Evolutionary conservation across 37 sponge, comb jelly and placozoan species (phyloP).

Genomic region (Cladorhizidae sp.): DNA sequence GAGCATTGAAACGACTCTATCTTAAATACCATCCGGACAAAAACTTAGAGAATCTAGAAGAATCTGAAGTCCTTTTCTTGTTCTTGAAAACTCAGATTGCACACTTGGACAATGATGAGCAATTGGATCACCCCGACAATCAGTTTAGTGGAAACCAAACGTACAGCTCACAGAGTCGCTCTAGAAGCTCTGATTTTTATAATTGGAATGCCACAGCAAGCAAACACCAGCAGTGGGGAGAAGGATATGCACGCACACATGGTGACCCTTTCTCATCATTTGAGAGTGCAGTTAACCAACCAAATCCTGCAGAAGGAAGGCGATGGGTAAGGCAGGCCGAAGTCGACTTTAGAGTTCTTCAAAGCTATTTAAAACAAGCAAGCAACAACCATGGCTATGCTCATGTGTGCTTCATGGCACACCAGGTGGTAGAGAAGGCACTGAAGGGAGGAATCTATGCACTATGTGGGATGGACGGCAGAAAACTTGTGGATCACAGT

Average conservation of each 20-base stretch:
- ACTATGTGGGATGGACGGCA: slow-evolving; percentile 45
- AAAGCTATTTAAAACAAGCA: background rate
- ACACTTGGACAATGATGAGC: slow-evolving; percentile 3
- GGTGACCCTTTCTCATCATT: background rate
- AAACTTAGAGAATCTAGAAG: slow-evolving; percentile 20
- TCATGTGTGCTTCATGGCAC: slow-evolving; percentile 60
- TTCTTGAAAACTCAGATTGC: slow-evolving; percentile 44
- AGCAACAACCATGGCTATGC: background rate
- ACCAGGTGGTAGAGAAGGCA: slow-evolving; percentile 71
- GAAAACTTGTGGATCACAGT: slow-evolving; percentile 9
- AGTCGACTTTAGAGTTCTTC: slow-evolving; percentile 23
- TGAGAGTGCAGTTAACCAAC: background rate
- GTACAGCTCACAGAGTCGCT: background rate
- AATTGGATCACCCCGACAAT: slow-evolving; percentile 27
- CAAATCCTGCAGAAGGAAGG: slow-evolving; percentile 23
- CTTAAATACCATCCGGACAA: slow-evolving; percentile 65
- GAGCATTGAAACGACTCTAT: slow-evolving; percentile 46
- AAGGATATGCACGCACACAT: background rate
- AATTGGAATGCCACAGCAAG: background rate
- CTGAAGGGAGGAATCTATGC: slow-evolving; percentile 58
- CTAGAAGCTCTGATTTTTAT: background rate
- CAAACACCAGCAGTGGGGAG: background rate
- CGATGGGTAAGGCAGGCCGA: slow-evolving; percentile 57
- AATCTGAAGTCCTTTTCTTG: slow-evolving; percentile 50
- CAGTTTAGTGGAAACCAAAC: background rate